Conservation (phyloP, 2,113 vertebrate species). For the Ancistrus triradiatus region DNA sequence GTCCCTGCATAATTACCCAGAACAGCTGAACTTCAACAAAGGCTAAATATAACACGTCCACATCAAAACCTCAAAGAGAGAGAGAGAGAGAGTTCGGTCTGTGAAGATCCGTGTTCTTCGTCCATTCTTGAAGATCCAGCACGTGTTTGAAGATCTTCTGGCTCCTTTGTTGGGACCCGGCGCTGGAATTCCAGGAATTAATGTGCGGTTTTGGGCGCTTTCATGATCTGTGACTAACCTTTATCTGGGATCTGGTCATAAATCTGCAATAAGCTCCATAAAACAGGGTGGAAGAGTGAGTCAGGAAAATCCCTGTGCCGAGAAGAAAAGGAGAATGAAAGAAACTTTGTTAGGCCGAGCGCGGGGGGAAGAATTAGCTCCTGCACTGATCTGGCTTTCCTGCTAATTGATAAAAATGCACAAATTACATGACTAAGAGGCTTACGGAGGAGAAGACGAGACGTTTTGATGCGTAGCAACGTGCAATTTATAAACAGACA, state of each 20-base stretch:
- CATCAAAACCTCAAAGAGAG: no score
- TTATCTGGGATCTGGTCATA: constrained; percentile 42
- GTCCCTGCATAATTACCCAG: constrained; percentile 54
- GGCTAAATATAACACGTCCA: constrained; percentile 28
- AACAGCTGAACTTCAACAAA: constrained; percentile 46
- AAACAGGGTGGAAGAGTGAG: constrained; percentile 1
- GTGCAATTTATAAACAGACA: constrained; percentile 28
- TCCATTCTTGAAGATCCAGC: constrained; percentile 20
- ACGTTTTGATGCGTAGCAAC: constrained; percentile 3
- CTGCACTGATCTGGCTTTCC: neutral
- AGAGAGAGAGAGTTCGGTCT: no score
- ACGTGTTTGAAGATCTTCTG: constrained; percentile 10
- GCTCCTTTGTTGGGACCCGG: constrained; percentile 22
- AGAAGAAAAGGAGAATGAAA: constrained; percentile 20
- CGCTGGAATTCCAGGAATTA: constrained; percentile 45
- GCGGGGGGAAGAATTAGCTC: constrained; percentile 3
- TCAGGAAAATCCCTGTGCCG: constrained; percentile 38
- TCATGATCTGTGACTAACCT: constrained; percentile 37
- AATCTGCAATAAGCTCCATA: constrained; percentile 31
- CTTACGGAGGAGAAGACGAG: neutral
- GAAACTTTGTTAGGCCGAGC: constrained; percentile 19
- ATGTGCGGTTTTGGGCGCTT: constrained; percentile 37
- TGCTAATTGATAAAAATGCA: constrained; percentile 21
- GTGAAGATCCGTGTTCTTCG: no score
- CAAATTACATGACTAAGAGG: constrained; percentile 19